Percentiles rank a stretch among this genome's conserved stretches.
These are phyloP conservation scores for Xyrauchen texanus DNA, from an alignment of 2,113 vertebrate species.

Conservation along the genomic window DNA sequence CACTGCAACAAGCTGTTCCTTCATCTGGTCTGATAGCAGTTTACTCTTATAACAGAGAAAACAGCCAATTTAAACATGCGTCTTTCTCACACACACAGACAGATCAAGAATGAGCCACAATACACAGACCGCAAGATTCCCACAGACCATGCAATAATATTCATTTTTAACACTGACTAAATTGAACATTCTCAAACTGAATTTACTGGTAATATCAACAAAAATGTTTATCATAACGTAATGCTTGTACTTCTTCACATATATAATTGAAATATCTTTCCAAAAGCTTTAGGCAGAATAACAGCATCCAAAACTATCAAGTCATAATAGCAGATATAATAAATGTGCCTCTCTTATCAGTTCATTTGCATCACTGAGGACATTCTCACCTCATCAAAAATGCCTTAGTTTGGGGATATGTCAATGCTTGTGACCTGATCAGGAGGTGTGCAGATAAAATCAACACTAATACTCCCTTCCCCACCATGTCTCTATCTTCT, in stretches of 20 bases:
- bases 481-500: slow-evolving; percentile 9
- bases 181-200: background rate
- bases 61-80: slow-evolving; percentile 1
- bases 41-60: slow-evolving; percentile 35
- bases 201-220: background rate
- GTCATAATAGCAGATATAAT: background rate
- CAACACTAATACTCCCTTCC: background rate
- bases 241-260: background rate
- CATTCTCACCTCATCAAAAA: slow-evolving; percentile 7
- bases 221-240: background rate
- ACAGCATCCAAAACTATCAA: background rate
- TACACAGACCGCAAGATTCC: slow-evolving; percentile 8
- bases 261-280: background rate
- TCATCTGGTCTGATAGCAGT: slow-evolving; percentile 51
- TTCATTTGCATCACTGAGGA: background rate
- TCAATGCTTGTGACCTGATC: background rate
- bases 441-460: background rate
- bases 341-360: background rate
- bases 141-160: background rate
- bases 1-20: slow-evolving; percentile 56
- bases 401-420: background rate
- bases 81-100: slow-evolving; percentile 28
- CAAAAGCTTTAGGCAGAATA: background rate
- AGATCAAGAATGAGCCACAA: slow-evolving; percentile 15
- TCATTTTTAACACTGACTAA: background rate